A percentile compares a stretch with the other conserved stretches of the same genome.
These are phyloP conservation scores for Menura novaehollandiae DNA, from an alignment of 2,113 vertebrate genomes.

Conservation along the genomic window DNA sequence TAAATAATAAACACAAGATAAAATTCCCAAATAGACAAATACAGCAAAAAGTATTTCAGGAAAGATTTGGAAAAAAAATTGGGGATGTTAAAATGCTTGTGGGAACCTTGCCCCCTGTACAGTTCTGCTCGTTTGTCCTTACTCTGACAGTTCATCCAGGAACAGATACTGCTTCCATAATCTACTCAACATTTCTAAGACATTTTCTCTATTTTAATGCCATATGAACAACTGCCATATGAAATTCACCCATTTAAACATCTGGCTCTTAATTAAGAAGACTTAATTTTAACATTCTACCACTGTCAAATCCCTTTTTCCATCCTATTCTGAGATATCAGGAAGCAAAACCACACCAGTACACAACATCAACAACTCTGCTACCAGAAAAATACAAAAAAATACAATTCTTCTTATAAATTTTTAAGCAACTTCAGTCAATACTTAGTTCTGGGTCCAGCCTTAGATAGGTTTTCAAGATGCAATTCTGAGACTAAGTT, in stretches of 20 bases:
- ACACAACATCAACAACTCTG: neutral
- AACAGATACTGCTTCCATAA: neutral
- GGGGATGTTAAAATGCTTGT: neutral
- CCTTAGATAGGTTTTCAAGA: neutral
- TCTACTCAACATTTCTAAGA: neutral
- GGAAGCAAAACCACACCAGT: neutral
- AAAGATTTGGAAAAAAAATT: neutral
- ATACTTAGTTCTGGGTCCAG: neutral
- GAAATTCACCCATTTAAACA: neutral
- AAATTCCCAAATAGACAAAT: neutral
- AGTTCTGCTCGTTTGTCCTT: neutral
- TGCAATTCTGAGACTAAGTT: neutral
- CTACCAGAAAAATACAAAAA: neutral
- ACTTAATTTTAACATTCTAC: neutral
- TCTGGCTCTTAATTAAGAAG: neutral
- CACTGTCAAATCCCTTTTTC: neutral
- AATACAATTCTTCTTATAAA: neutral
- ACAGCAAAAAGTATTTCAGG: fast-evolving
- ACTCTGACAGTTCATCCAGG: neutral
- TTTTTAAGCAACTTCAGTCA: neutral
- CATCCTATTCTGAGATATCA: neutral
- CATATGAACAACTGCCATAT: neutral
- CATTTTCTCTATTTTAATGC: neutral
- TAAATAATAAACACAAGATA: neutral
- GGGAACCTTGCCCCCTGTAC: neutral